Percentiles rank a stretch among this genome's conserved stretches.
Evolutionary conservation across 1,140 invertebrate species (phyloP).

Genomic region (Pseudomyrmex gracilis): DNA sequence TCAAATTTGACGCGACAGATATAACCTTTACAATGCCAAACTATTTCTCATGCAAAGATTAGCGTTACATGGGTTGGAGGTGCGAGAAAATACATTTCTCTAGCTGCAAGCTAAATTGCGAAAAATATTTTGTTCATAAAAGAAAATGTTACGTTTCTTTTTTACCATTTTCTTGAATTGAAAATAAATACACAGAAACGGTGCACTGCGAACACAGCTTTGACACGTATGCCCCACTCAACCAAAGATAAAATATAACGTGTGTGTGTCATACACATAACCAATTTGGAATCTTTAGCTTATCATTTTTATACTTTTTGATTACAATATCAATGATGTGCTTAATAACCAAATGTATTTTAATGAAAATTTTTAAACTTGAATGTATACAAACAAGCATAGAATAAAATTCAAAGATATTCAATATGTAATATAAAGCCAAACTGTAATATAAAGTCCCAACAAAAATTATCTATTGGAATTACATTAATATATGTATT

Average conservation of each 20-base stretch:
- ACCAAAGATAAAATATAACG: not conserved
- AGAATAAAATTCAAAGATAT: slow-evolving; percentile 4
- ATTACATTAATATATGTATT: no score
- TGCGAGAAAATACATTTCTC: not conserved
- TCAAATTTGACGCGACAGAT: slow-evolving; percentile 11
- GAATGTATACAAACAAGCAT: not conserved
- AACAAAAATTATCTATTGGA: no score
- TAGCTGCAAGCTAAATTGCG: slow-evolving; percentile 35
- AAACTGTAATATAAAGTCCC: no score
- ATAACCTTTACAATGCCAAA: slow-evolving; percentile 60
- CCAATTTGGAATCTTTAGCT: no score
- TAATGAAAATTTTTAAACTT: not conserved
- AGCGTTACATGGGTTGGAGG: not conserved
- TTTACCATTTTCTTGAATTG: slow-evolving; percentile 64
- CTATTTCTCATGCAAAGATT: slow-evolving; percentile 18
- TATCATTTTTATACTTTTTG: no score
- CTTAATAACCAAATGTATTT: not conserved
- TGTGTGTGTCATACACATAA: no score
- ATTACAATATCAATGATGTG: no score
- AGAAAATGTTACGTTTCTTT: slow-evolving; percentile 15
- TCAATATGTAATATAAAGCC: no score
- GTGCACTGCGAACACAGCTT: not conserved
- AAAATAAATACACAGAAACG: slow-evolving; percentile 10
- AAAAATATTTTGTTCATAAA: slow-evolving; percentile 41
- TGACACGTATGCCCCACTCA: slow-evolving; percentile 9